These are phyloP conservation scores for Lumbricus terrestris DNA, from an alignment of 2,888 invertebrate species.

Conservation along the genomic window DNA sequence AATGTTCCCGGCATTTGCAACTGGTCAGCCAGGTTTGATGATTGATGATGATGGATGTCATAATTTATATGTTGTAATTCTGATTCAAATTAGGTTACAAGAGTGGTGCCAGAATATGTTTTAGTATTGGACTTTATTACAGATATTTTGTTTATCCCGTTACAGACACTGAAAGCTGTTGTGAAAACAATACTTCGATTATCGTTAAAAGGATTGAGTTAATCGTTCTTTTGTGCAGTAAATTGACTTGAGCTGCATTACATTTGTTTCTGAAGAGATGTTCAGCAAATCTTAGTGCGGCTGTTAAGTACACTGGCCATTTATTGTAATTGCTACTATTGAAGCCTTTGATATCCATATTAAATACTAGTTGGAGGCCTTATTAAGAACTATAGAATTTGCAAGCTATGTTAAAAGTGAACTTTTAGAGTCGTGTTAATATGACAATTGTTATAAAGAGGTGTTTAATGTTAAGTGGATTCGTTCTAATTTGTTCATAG, in stretches of 20 bases:
- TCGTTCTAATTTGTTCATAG: background rate
- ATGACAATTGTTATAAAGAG: too few species aligned
- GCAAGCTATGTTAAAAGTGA: background rate
- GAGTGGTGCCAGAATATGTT: background rate
- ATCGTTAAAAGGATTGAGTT: too few species aligned
- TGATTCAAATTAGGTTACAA: background rate
- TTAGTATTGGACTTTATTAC: background rate
- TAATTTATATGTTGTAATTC: background rate
- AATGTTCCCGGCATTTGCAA: conserved; percentile 37
- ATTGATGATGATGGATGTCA: too few species aligned
- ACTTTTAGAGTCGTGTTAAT: background rate
- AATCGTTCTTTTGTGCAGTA: too few species aligned
- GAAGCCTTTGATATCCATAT: background rate
- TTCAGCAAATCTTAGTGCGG: background rate
- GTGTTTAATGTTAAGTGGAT: background rate
- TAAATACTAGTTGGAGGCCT: background rate
- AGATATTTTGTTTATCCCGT: too few species aligned
- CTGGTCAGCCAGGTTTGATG: conserved; percentile 28
- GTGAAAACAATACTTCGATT: too few species aligned
- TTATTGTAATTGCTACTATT: background rate
- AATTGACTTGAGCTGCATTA: background rate
- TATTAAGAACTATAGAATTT: background rate
- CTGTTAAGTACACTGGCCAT: background rate
- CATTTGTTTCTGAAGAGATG: background rate
- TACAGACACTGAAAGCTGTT: too few species aligned